Evolutionary conservation across 2,797 vertebrate species (phyloP).

Genomic region (Amazonetta brasiliensis): DNA sequence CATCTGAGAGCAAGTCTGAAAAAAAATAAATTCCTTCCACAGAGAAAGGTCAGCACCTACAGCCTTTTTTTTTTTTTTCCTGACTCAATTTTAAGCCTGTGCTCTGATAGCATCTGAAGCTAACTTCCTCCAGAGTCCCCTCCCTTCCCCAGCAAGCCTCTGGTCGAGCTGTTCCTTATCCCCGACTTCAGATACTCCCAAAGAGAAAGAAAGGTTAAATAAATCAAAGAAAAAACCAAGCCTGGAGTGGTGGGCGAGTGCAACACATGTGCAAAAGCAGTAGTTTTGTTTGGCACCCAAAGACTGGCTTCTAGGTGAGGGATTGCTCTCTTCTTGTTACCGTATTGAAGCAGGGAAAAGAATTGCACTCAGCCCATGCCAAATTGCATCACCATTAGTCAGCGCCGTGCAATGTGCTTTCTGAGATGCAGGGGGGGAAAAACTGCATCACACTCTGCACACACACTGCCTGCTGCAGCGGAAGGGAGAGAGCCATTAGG

Average conservation of each 20-base stretch:
- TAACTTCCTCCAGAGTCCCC: not conserved
- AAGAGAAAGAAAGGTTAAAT: not conserved
- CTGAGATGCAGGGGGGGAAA: not conserved
- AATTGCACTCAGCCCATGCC: not conserved
- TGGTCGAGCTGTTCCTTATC: not conserved
- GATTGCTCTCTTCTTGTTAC: fast-evolving
- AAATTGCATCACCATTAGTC: not conserved
- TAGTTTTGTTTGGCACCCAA: not conserved
- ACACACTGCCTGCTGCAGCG: fast-evolving
- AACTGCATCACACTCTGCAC: not conserved
- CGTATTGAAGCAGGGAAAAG: not conserved
- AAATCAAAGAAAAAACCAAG: not conserved
- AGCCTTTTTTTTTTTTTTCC: not conserved
- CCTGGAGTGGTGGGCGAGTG: not conserved
- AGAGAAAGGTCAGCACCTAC: constrained; percentile 22
- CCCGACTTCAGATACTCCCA: not conserved
- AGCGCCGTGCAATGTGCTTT: not conserved
- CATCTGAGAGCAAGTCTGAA: not conserved
- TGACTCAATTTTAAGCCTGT: not conserved
- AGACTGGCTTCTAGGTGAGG: not conserved
- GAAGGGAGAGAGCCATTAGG: not conserved
- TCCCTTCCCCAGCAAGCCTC: not conserved
- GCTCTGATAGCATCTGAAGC: not conserved
- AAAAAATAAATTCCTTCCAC: not conserved
- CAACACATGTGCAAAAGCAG: fast-evolving